Evolutionary conservation across 2,113 vertebrate genomes (phyloP), one percentile per base, ranked within the genome.

Genomic region (Ciconia boyciana): DNA sequence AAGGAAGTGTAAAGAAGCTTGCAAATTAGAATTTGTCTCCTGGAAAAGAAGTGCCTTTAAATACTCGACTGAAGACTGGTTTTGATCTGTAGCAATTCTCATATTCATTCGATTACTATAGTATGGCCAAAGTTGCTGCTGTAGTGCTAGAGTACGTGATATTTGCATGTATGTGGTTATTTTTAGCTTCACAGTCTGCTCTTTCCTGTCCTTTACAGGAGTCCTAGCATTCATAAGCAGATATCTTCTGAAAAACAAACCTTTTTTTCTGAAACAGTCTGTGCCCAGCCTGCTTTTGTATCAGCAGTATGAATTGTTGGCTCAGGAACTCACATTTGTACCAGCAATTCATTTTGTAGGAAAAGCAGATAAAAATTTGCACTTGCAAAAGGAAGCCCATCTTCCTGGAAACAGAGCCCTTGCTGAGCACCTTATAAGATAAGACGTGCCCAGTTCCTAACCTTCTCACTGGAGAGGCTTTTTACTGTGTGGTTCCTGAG

Each of bases 101-200:
- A 44, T 75, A 62, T 58, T 83, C 51, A 68, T 65, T 69, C 1
- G 0, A 7, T 70, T 91, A 61, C 61, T 82, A 7, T 79, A 58
- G 62, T 91, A 80, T 74, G 75, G 43, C 87, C 39, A 85, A 51
- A 91, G 84, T 81, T 80, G 76, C 75, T 86, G 58, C 78, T 60
- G 78, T 54, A 95, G 75, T 3, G 1, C 62, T 77, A 32, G 46
- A 83, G 75, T 74, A 90, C 62, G 80, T 32, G 66, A 13, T 85
- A 93, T 92, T 91, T 92, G 41, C 87, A 93, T 82, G 70, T 44
- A 49, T 19, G 29, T 64, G 34, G 15, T 87, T 95, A 95, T 93
- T 95, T 97, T 96, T 94, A 96, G 51, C 70, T 77, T 79, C 43
- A 16, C 83, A 90, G 81, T 90, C 87, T 93, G 93, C 66, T 90